Base-by-base conservation (phyloP, 2,888 invertebrate genomes). In the Drosophila leonis region DNA sequence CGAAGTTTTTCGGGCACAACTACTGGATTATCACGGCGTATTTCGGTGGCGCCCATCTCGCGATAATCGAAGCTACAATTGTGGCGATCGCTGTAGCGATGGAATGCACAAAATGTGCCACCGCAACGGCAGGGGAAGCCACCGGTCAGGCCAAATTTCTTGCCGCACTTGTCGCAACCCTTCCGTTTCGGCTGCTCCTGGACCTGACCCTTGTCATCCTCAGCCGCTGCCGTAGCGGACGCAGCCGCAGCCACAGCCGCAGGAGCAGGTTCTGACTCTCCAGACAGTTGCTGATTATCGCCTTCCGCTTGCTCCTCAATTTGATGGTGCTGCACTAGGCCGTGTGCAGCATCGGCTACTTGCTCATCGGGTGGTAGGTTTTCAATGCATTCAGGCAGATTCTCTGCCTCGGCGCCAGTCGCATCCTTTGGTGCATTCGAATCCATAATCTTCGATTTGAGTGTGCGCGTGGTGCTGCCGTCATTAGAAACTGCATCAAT, bases 71-170 rank as follows among this genome's bases (percentile, higher is more conserved):
- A 88, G 27, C 31, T 85, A 63, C 84, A 84, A 4, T 80, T 78
- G 24, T 84, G 84, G 10, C 86, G 83, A n/a, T 88, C 88, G 37
- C 84, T 84, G 37, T 84, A 84, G 24, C 84, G 84, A 31, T 84
- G 84, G 33, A 52, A 60, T n/a, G 65, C 74, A 39, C 84, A 84
- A 49, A 56, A 84, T 24, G 67, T 75, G 44, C 83, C 81, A 12
- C 84, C 84, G 35, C 84, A 84, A 13, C 84, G 84, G 42, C 84
- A 84, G 9, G 70, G n/a, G 18, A 64, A 88, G 1, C 78, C 84
- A 0, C 80, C 85, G 41, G 74, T 80, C 4, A 84, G 56, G 0
- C 88, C 86, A n/a, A 85, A 61, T 27, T 84, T 84, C 65, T 85
- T 84, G 67, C 80, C 78, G 31, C 88, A 83, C 35, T 82, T 84